These are phyloP conservation scores for Drosophila trapezifrons DNA, from an alignment of 1,140 invertebrate genomes.

Conservation along the genomic window DNA sequence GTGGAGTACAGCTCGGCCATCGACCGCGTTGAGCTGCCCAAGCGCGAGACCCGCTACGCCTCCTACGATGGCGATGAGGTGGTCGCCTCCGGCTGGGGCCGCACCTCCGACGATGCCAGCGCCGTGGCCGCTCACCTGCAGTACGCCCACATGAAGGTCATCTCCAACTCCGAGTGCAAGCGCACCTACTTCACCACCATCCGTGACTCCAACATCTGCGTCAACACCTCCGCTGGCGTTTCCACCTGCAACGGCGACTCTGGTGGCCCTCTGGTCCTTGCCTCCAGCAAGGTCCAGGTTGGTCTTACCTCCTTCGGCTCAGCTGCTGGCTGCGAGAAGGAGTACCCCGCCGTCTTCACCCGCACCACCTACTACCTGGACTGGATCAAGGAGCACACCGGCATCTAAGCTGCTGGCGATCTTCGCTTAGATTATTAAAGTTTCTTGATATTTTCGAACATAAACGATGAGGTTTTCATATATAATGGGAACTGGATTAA, in stretches of 20 bases:
- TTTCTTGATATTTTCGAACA: not conserved
- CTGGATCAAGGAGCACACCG: conserved; percentile 85
- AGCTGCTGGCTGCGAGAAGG: conserved; percentile 84
- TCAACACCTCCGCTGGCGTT: conserved; percentile 50
- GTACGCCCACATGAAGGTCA: conserved; percentile 61
- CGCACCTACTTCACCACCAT: conserved; percentile 46
- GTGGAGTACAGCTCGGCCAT: conserved; percentile 54
- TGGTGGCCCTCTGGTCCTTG: conserved; percentile 84
- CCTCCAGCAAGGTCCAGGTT: conserved; percentile 61
- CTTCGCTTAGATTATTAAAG: not conserved
- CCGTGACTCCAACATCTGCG: conserved; percentile 65
- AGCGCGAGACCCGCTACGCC: conserved; percentile 43
- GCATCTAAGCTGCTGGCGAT: conserved; percentile 48
- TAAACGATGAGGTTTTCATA: not conserved
- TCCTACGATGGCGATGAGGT: conserved; percentile 55
- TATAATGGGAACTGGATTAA: not conserved
- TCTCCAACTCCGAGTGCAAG: conserved; percentile 58
- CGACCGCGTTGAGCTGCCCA: conserved; percentile 57
- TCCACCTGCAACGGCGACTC: conserved; percentile 84
- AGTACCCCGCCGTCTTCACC: conserved; percentile 85
- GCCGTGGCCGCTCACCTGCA: conserved; percentile 61
- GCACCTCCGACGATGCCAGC: conserved; percentile 78
- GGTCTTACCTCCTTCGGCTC: conserved; percentile 86
- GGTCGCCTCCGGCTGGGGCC: conserved; percentile 73
- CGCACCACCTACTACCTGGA: conserved; percentile 85